Conservation (phyloP, 2,888 invertebrate genomes). For the Drosophila limbata region DNA sequence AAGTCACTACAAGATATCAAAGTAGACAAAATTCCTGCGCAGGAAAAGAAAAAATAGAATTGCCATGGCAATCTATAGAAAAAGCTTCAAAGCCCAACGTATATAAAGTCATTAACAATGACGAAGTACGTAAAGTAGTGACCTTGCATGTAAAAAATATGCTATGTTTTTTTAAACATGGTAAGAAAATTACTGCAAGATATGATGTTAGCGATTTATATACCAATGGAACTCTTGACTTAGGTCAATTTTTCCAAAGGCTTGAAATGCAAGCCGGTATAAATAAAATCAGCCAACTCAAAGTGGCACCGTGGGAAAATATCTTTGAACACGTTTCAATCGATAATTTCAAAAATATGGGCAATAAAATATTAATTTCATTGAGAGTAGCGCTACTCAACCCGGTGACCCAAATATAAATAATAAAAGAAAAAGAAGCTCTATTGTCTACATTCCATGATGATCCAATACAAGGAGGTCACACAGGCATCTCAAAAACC, state of each 20-base stretch:
- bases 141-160: too few species aligned
- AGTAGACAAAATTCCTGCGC: too few species aligned
- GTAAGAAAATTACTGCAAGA: too few species aligned
- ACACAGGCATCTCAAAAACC: neutral
- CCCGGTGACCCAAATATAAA: slow-evolving; percentile 3
- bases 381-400: slow-evolving; percentile 20
- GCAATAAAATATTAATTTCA: neutral
- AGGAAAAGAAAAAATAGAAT: too few species aligned
- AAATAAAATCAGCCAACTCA: neutral
- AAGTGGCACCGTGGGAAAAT: slow-evolving; percentile 4
- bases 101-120: too few species aligned
- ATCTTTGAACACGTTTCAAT: slow-evolving; percentile 2
- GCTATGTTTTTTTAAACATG: too few species aligned
- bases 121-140: too few species aligned
- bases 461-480: slow-evolving; percentile 7
- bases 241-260: slow-evolving; percentile 16
- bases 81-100: too few species aligned
- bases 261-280: slow-evolving; percentile 1
- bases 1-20: too few species aligned
- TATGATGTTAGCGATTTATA: too few species aligned
- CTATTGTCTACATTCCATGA: slow-evolving; percentile 8
- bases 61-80: too few species aligned
- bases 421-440: slow-evolving; percentile 5
- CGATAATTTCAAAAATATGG: neutral
- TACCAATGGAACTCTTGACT: slow-evolving; percentile 6